These are phyloP conservation scores for Cetoscarus ocellatus DNA, from an alignment of 2,797 vertebrate species.

Conservation along the genomic window DNA sequence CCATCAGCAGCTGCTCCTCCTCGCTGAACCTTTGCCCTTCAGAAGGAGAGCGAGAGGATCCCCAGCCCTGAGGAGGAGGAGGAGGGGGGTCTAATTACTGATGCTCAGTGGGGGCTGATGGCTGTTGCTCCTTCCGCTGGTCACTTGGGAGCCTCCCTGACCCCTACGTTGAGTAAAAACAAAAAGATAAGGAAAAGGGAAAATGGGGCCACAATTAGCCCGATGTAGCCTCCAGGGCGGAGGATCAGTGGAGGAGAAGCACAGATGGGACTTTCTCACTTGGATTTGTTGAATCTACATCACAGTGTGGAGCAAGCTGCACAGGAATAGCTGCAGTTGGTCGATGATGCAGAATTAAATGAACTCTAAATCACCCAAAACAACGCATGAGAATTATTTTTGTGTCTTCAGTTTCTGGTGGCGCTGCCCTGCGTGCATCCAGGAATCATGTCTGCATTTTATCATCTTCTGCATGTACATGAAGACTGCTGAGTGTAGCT, in stretches of 20 bases:
- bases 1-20: constrained; percentile 83
- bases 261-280: constrained; percentile 84
- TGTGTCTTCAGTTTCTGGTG: constrained; percentile 1
- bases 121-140: constrained; percentile 84
- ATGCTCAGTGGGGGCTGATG: constrained; percentile 82
- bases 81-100: constrained; percentile 78
- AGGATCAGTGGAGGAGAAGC: constrained; percentile 77
- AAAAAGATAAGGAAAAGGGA: constrained; percentile 70
- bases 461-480: no score
- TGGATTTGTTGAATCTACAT: constrained; percentile 75
- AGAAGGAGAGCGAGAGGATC: constrained; percentile 65
- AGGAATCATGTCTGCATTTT: no score
- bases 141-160: constrained; percentile 83
- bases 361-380: constrained; percentile 45
- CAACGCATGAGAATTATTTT: constrained; percentile 14
- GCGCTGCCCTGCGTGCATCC: no score
- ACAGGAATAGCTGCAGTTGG: constrained; percentile 53
- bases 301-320: constrained; percentile 48
- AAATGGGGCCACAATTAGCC: constrained; percentile 81
- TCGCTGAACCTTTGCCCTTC: constrained; percentile 70
- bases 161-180: constrained; percentile 77
- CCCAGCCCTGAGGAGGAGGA: constrained; percentile 41
- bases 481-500: no score
- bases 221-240: constrained; percentile 67
- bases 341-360: constrained; percentile 34